A percentile compares a stretch with the other conserved stretches of the same genome.
Evolutionary conservation across 2,113 vertebrate species (phyloP).

Genomic region (Platycercus adscitus): DNA sequence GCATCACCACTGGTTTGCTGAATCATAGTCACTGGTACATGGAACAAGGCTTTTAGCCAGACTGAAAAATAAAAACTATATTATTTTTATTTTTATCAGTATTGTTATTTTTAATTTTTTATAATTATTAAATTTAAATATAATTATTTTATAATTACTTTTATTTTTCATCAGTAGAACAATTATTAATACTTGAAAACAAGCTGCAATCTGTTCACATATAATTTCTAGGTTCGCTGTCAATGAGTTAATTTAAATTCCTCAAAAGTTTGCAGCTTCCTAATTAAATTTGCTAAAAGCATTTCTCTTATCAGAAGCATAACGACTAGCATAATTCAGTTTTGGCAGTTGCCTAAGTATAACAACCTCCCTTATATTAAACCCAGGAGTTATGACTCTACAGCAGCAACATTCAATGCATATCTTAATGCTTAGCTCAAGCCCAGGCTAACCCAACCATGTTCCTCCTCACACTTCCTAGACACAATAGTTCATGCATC

Average conservation of each 20-base stretch:
- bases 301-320: neutral
- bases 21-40: accelerated
- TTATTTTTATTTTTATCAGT: neutral
- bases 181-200: neutral
- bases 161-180: neutral
- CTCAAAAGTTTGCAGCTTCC: neutral
- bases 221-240: neutral
- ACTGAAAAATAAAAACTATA: neutral
- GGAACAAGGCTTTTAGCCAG: neutral
- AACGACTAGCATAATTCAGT: neutral
- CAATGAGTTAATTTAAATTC: constrained; percentile 22
- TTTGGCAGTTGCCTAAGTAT: neutral
- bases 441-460: neutral
- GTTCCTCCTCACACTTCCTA: accelerated
- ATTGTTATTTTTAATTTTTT: neutral
- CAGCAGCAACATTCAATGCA: accelerated
- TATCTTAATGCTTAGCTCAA: neutral
- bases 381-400: neutral
- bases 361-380: neutral
- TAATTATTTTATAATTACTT: neutral
- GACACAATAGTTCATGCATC: accelerated
- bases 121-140: neutral
- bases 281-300: constrained; percentile 29
- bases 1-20: no score
- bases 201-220: neutral